Base-by-base conservation (phyloP, 2,888 invertebrate species). In the Dendrolimus pini region DNA sequence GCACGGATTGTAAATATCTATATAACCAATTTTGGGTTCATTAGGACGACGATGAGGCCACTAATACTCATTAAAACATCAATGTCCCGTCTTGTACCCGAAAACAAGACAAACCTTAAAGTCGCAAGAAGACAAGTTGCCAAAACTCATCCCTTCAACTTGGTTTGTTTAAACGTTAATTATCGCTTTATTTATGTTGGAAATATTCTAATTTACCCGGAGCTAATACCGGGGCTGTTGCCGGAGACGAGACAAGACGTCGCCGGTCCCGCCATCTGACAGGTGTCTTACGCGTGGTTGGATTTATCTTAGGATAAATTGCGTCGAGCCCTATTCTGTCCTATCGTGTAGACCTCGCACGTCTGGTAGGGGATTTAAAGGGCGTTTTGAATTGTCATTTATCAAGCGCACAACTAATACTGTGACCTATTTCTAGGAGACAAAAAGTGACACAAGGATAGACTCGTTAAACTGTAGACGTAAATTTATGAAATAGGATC, bases 231-330 rank as follows among this genome's bases (percentile, higher is more conserved):
- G 71, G 70, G 72, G 69, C 63, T 67, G 68, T 13, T 55, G 52
- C 47, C 58, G 58, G 12, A 74, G 79, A 78, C 75, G 77, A 80
- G 77, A 78, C 81, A 78, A 80, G 79, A 77, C 78, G 78, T 74
- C 77, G 72, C 78, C 76, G 68, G 78, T 81, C 81, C 68, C 70
- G 69, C 68, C 72, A 72, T 80, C 78, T 88, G 88, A 87, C 87
- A 87, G 86, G 84, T 86, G 85, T 80, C 83, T 79, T 78, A 83
- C 79, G 81, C 80, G 82, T 72, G 80, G 77, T 77, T 70, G 82
- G 84, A 85, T 85, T 83, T 83, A 80, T 83, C 80, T 75, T 66
- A 69, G 77, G 80, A 85, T 84, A 83, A 85, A 86, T 86, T 82
- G 81, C 64, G 54, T 54, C 66, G 65, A 66, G 68, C 67, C 62